Evolutionary conservation across 2,888 invertebrate species (phyloP), one percentile per base, ranked within the genome.

Genomic region (Helicoverpa assulta): DNA sequence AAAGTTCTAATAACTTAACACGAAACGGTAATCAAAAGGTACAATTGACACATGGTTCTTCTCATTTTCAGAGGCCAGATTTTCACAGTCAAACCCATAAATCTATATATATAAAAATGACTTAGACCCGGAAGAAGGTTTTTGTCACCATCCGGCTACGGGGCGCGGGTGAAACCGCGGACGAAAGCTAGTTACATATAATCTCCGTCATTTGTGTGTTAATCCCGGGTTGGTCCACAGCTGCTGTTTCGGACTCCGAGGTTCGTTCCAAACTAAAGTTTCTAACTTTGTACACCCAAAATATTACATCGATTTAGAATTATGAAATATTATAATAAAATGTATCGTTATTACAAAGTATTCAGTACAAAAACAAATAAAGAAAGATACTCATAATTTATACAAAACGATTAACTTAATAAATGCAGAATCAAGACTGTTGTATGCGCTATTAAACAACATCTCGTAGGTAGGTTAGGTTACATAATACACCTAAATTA

Each of bases 381-480:
- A 37, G 61, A 66, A 67, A 33, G 56, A n/a, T 51, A 43, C 33
- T 21, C 37, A 16, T 37, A 5, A 51, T 12, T 21, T 19, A 54
- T 59, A 59, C 52, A 61, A 63, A 40, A 65, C 18, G 19, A 64
- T 54, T 56, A 47, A 50, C 29, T 69, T 50, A 62, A 59, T 73
- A 67, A 63, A 21, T 73, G 65, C 67, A 70, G 57, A 62, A 60
- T 52, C 6, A 56, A 56, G 5, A 57, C 14, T 43, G 40, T 66
- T 72, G 62, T 59, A 65, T 51, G n/a, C 37, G 14, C 33, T 37
- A 69, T 65, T 54, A 55, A 73, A 69, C 33, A 33, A 33, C 33
- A 33, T 33, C 33, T 33, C 33, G 33, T 8, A 33, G 33, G 33
- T 26, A 26, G 26, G 26, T 4, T 26, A 26, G 2, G 26, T 58